phyloP scores from a whole-genome alignment of 2,113 vertebrate species.

The Hydrolagus affinis region DNA sequence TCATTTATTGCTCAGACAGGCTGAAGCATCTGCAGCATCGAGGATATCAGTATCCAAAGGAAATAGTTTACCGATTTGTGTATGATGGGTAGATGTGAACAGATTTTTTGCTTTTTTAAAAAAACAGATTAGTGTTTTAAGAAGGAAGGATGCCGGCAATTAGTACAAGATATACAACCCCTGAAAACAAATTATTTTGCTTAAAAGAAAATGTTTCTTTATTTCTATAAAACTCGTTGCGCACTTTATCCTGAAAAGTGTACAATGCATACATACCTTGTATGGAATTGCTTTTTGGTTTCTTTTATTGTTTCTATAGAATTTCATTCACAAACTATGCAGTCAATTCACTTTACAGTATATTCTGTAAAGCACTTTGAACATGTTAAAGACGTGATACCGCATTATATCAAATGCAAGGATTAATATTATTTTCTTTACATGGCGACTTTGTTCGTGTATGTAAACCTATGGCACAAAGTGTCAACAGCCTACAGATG shows the following conservation, averaged over 20 bases:
- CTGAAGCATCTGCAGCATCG: neutral
- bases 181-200: neutral
- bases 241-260: neutral
- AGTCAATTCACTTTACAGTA: no score
- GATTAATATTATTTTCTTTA: no score
- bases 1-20: neutral
- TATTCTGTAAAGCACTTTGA: no score
- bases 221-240: neutral
- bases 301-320: neutral
- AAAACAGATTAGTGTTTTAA: neutral
- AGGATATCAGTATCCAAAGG: neutral
- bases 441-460: neutral
- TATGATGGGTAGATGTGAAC: neutral
- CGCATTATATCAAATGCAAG: no score
- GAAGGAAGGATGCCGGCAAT: neutral
- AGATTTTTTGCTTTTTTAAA: neutral
- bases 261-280: neutral
- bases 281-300: neutral
- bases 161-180: neutral
- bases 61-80: neutral
- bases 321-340: no score
- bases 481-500: neutral
- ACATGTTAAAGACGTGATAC: no score
- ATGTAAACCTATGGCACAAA: neutral
- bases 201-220: neutral